These are phyloP conservation scores for Hoplias malabaricus DNA, from an alignment of 2,113 vertebrate genomes.

Conservation along the genomic window DNA sequence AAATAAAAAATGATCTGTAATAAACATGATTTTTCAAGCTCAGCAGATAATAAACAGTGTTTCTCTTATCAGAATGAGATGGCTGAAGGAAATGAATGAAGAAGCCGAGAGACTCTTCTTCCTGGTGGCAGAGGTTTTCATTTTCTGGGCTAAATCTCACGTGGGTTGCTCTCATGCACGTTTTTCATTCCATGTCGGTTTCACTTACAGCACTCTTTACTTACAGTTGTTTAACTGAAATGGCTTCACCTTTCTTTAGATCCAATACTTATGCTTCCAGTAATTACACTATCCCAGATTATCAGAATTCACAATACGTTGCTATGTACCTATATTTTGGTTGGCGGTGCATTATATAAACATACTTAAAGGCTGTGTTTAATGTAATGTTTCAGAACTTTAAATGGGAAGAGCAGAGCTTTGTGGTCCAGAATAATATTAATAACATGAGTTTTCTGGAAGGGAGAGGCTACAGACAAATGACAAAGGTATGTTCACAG, in stretches of 20 bases:
- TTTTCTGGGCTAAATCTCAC: slow-evolving; percentile 95
- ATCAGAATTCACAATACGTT: neutral
- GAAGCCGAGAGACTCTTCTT: slow-evolving; percentile 88
- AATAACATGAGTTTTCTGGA: slow-evolving; percentile 91
- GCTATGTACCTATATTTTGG: neutral
- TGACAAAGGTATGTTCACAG: slow-evolving; percentile 78
- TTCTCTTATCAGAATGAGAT: slow-evolving; percentile 79
- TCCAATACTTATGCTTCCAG: neutral
- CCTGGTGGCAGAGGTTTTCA: slow-evolving; percentile 93
- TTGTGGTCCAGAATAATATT: slow-evolving; percentile 94
- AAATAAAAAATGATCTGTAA: neutral
- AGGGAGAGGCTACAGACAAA: slow-evolving; percentile 80
- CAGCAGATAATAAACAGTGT: neutral
- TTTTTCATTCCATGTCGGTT: neutral
- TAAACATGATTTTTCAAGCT: neutral
- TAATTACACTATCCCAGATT: neutral
- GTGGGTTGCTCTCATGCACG: slow-evolving; percentile 69
- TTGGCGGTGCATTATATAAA: neutral
- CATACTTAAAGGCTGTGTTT: neutral
- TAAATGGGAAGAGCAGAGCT: slow-evolving; percentile 97
- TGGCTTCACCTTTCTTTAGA: neutral
- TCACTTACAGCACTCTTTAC: neutral
- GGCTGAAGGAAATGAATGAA: slow-evolving; percentile 82
- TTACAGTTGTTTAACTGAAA: neutral
- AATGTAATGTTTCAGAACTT: slow-evolving; percentile 80